A percentile compares a stretch with the other conserved stretches of the same genome.
These are phyloP conservation scores for Helleia helle DNA, from an alignment of 2,888 invertebrate species.

Conservation along the genomic window DNA sequence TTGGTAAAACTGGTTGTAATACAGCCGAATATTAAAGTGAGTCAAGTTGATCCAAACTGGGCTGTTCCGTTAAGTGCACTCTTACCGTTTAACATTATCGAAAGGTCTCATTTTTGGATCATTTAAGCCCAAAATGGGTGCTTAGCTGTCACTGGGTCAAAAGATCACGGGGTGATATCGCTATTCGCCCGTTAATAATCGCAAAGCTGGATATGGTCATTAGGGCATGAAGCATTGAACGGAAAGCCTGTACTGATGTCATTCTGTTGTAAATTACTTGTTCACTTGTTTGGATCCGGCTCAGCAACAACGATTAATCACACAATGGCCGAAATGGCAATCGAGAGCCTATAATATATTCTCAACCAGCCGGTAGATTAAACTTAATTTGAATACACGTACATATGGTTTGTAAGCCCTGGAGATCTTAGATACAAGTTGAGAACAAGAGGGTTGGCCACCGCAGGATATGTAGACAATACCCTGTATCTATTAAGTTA, in stretches of 20 bases:
- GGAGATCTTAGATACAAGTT: too few relatives aligned
- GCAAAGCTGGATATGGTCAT: conserved; percentile 1
- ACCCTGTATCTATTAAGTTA: too few relatives aligned
- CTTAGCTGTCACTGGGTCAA: neutral
- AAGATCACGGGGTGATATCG: neutral
- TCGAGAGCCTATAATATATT: too few relatives aligned
- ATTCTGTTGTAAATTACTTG: conserved; percentile 1
- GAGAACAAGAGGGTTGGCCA: too few relatives aligned
- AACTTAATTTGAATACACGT: too few relatives aligned
- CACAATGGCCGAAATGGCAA: neutral
- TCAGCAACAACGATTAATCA: neutral
- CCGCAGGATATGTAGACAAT: too few relatives aligned
- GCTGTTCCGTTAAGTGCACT: neutral
- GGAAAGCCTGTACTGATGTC: conserved; percentile 2
- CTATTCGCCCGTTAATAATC: neutral
- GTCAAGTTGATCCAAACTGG: neutral
- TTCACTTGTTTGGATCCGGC: neutral
- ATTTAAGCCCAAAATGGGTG: neutral
- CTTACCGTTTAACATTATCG: neutral
- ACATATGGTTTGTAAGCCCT: too few relatives aligned
- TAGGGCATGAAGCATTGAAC: neutral
- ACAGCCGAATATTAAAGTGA: neutral
- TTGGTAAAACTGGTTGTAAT: too few relatives aligned
- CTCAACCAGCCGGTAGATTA: too few relatives aligned
- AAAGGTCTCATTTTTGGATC: neutral